Evolutionary conservation across 1,140 invertebrate species (phyloP), one percentile per base, ranked within the genome.

Genomic region (Muscidifurax raptorellus): DNA sequence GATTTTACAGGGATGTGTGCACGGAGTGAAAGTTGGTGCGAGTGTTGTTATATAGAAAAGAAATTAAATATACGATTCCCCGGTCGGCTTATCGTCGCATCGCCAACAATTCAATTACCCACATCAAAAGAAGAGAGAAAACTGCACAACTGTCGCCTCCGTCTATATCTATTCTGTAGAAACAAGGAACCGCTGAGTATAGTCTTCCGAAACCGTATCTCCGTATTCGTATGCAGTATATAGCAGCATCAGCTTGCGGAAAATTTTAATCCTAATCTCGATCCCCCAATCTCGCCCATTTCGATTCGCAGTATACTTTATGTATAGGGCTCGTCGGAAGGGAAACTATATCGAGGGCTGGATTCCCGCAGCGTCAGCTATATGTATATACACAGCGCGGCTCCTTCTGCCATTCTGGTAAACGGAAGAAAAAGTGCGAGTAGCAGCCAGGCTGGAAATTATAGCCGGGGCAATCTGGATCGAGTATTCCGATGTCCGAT

Each of bases 221-320:
- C 44, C 71, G n/a, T n/a, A 83, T 83, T 78, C 66, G 74, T 69
- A 79, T 66, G 76, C 44, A 47, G 22, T n/a, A 12, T 47, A 47
- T 13, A 59, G 52, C 22, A 13, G 44, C 74, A 83, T 77, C 76
- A 79, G 75, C 75, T 72, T 27, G 82, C 7, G 66, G 15, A 72
- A 83, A 79, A 83, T 83, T 76, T 83, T 72, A 79, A 79, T 52
- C 40, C 66, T 25, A 30, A 76, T 67, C 59, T 77, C 81, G 44
- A 44, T 32, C 25, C 67, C 22, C 36, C 69, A 30, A 69, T 69
- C 25, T 59, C 66, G 66, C 27, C 15, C 25, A 13, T 13, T 69
- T 69, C 66, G 9, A 69, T 69, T 7, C n/a, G n/a, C 52, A 52
- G 47, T n/a, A 59, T 0, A 7, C 6, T 47, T 13, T 7, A 59